Percentiles rank a stretch among this genome's conserved stretches.
These are phyloP conservation scores for Enteromius anoplus DNA, from an alignment of 2,797 vertebrate species.

Conservation along the genomic window DNA sequence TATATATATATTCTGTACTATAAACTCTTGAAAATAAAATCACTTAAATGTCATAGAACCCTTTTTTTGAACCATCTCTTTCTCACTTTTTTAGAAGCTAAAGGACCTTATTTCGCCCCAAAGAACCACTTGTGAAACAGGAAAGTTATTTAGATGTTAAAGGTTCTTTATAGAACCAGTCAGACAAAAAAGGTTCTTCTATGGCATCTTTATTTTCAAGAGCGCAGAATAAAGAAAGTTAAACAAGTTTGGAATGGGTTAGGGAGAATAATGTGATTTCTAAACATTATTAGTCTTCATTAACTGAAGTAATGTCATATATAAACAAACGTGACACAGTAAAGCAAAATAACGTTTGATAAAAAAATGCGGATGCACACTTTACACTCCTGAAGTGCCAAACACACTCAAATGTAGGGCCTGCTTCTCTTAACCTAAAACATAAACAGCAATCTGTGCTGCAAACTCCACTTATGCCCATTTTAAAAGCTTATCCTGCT, in stretches of 20 bases:
- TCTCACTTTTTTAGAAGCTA: too few species aligned
- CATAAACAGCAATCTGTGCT: conserved; percentile 31
- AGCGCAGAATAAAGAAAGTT: not conserved
- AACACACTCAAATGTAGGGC: conserved; percentile 1
- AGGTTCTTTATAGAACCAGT: too few species aligned
- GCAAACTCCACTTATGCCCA: conserved; percentile 11
- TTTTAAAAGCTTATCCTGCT: conserved; percentile 14
- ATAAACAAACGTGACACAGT: not conserved
- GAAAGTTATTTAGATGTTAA: too few species aligned
- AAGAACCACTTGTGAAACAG: too few species aligned
- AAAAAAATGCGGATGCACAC: not conserved
- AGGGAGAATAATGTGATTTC: not conserved
- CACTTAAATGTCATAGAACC: too few species aligned
- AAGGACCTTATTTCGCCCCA: too few species aligned
- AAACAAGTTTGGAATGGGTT: not conserved
- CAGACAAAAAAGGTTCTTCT: too few species aligned
- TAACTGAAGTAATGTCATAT: not conserved
- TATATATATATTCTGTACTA: not conserved
- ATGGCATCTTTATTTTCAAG: too few species aligned
- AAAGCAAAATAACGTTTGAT: not conserved
- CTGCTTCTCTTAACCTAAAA: conserved; percentile 10
- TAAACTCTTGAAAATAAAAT: too few species aligned
- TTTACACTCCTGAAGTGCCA: not conserved
- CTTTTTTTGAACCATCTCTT: too few species aligned
- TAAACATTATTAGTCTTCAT: not conserved